These are phyloP conservation scores for Saturnia japonica DNA, from an alignment of 2,888 invertebrate species.

Conservation along the genomic window DNA sequence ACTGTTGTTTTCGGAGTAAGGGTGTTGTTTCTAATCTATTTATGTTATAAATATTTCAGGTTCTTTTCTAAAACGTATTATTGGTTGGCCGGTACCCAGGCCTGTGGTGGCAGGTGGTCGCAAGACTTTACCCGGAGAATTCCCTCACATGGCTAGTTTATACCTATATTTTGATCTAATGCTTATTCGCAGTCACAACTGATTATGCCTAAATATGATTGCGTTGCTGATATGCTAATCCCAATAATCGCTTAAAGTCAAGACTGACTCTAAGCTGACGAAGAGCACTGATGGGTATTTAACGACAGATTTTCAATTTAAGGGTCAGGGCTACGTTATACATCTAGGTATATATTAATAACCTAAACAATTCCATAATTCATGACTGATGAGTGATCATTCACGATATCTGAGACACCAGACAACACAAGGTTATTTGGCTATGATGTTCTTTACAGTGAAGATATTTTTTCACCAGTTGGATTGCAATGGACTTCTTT, in stretches of 20 bases:
- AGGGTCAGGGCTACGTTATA: no score
- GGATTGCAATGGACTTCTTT: no score
- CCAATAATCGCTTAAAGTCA: not conserved
- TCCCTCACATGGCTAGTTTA: conserved; percentile 56
- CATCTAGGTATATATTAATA: no score
- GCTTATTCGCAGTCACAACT: not conserved
- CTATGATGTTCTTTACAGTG: no score
- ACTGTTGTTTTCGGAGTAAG: no score
- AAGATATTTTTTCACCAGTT: no score
- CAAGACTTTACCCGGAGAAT: conserved; percentile 43
- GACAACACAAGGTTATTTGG: no score
- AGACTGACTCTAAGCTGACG: not conserved
- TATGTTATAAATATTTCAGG: not conserved
- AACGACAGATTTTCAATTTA: no score
- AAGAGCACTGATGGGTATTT: not conserved
- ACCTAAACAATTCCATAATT: no score
- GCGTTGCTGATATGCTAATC: not conserved
- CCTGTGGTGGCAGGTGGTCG: conserved; percentile 42
- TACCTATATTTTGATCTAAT: not conserved
- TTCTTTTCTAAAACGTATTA: not conserved
- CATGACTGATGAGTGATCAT: no score
- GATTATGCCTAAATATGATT: not conserved
- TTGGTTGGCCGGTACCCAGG: not conserved
- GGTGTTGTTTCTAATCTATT: not conserved
- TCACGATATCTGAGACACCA: no score